Percentiles rank a stretch among this genome's conserved stretches.
Conservation (phyloP, 2,888 invertebrate species). For the Bellardia pandia region DNA sequence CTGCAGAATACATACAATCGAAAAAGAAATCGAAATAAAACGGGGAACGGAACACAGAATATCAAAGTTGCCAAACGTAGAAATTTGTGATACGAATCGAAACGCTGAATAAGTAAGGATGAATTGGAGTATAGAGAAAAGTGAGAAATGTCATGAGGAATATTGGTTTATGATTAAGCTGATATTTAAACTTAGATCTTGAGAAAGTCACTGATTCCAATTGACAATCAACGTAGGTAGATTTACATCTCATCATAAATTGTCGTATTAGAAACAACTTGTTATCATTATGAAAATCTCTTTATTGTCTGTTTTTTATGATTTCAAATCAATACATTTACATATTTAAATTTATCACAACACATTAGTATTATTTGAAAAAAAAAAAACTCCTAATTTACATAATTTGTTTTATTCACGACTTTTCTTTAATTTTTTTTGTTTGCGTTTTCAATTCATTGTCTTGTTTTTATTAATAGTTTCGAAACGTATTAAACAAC, state of each 20-base stretch:
- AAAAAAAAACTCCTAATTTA: slow-evolving; percentile 27
- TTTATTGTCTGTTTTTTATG: background rate
- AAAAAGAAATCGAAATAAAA: no score
- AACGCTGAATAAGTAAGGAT: no score
- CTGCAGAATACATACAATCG: no score
- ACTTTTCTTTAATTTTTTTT: background rate
- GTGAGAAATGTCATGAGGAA: no score
- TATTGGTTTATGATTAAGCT: no score
- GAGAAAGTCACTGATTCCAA: no score
- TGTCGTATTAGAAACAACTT: background rate
- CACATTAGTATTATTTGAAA: background rate
- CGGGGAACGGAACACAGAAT: no score
- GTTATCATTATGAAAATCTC: background rate
- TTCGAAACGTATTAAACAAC: slow-evolving; percentile 23
- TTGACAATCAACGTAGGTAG: no score
- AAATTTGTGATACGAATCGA: no score
- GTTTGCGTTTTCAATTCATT: background rate
- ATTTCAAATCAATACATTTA: background rate
- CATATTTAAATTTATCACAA: background rate
- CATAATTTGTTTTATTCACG: slow-evolving; percentile 22
- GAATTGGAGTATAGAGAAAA: no score
- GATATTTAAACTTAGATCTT: no score
- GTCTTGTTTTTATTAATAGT: slow-evolving; percentile 15
- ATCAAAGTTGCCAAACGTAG: no score
- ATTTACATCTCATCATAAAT: background rate